Evolutionary conservation across 2,113 vertebrate species (phyloP), one percentile per base, ranked within the genome.

Genomic region (Ancistrus triradiatus): DNA sequence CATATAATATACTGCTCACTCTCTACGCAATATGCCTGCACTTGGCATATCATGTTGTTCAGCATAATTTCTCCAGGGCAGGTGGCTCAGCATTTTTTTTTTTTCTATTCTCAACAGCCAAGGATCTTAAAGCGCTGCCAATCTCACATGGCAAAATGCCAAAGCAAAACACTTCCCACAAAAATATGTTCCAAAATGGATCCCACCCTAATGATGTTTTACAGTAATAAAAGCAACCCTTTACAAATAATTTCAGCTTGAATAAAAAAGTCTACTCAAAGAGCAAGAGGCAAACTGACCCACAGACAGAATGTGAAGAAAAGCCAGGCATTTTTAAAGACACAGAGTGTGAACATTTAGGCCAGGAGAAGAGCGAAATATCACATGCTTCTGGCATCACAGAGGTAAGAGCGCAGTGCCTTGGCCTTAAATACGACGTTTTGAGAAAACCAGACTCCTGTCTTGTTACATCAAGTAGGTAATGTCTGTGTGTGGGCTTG

Each of bases 191-290:
- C 7, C 2, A 49, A 48, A 66, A 48, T 14, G 2, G 31, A 21
- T 28, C 47, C 7, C 17, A 31, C 14, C 37, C 24, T 31, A 24
- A 3, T 27, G 18, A 14, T n/a, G 13, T 46, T 31, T 55, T 55
- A n/a, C 22, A n/a, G 7, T 37, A 4, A 8, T 21, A 21, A 35
- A 35, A 35, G 31, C 6, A 18, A 8, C 5, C 17, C n/a, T n/a
- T n/a, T 44, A 18, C 7, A 37, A 13, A 37, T 13, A 37, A 40
- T 7, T 40, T 25, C 25, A 40, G 31, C 38, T 18, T 22, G 46
- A 15, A 59, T n/a, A 37, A 68, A 59, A 38, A 18, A 53, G 15
- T 25, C 46, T 15, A 53, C 59, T 66, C 53, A 73, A 68, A 60
- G 48, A 59, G 46, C 31, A 48, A 58, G 50, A 68, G 31, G 53